Evolutionary conservation across 2,113 vertebrate genomes (phyloP), one percentile per base, ranked within the genome.

Genomic region (Carassius gibelio): DNA sequence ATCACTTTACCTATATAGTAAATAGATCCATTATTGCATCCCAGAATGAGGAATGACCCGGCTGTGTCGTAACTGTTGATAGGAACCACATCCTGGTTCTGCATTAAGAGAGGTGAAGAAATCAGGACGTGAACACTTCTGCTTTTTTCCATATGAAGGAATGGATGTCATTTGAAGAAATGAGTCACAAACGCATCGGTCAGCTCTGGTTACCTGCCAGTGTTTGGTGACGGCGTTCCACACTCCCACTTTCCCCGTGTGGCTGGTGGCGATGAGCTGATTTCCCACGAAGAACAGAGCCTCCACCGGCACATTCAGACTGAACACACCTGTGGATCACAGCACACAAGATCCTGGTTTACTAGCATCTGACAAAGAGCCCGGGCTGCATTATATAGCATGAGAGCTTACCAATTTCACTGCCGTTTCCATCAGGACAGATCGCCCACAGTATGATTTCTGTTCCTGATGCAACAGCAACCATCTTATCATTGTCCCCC

Each of bases 171-270:
- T 42, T 42, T 8, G 0, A 62, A 64, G 55, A 2, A 23, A 13
- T 3, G 1, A 30, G 26, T n/a, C 61, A 11, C 21, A 6, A 38
- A 4, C 3, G 62, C 23, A 42, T 11, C 3, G 2, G 5, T 57
- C 55, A 19, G 55, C 55, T 8, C 15, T 13, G n/a, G 14, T 62
- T 48, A 98, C 97, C 96, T 98, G 97, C 97, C 97, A 98, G 93
- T 98, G 97, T 88, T 98, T 98, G 86, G 97, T 98, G 88, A 98
- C 96, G 0, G 97, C 97, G 4, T 98, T 98, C 97, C 97, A 98
- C 17, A 98, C 97, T 0, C 97, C 97, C 0, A 98, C 96, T 85
- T 96, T 97, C 26, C 97, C 97, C 0, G 95, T 96, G 93, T 97
- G 96, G 85, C 97, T 98, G 23, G 97, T 97, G 79, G 97, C 97